phyloP scores from a whole-genome alignment of 2,888 invertebrate genomes.

The Tetramorium bicarinatum region DNA sequence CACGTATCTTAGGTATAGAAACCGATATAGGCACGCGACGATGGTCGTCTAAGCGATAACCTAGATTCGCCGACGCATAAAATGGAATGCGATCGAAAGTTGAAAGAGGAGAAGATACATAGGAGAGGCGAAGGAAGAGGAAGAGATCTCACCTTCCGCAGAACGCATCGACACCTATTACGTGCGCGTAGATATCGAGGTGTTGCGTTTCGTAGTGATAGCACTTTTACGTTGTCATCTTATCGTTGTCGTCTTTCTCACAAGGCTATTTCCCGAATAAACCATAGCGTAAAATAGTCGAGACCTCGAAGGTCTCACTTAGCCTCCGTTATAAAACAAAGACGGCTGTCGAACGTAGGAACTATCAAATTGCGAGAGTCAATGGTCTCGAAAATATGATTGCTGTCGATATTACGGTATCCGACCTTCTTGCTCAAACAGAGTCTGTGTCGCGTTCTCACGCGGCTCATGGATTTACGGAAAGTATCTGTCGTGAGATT shows the following conservation, averaged over 20 bases:
- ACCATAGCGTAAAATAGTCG: slow-evolving; percentile 8
- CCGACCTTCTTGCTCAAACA: background rate
- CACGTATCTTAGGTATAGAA: slow-evolving; percentile 32
- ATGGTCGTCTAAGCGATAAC: slow-evolving; percentile 70
- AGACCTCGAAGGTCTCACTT: background rate
- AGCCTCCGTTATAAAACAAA: slow-evolving; percentile 7
- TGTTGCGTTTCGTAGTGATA: slow-evolving; percentile 35
- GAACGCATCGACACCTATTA: slow-evolving; percentile 54
- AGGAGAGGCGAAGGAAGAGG: slow-evolving; percentile 27
- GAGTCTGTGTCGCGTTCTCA: slow-evolving; percentile 17
- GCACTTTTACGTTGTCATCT: slow-evolving; percentile 43
- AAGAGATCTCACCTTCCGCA: slow-evolving; percentile 38
- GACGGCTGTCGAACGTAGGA: background rate
- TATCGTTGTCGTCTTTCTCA: slow-evolving; percentile 19
- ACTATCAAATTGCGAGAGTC: slow-evolving; percentile 18
- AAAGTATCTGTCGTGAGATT: slow-evolving; percentile 58
- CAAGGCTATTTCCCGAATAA: slow-evolving; percentile 32
- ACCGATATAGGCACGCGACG: slow-evolving; percentile 48
- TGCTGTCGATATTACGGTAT: slow-evolving; percentile 11
- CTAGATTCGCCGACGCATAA: slow-evolving; percentile 72
- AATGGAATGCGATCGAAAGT: slow-evolving; percentile 68
- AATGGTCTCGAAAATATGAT: slow-evolving; percentile 29
- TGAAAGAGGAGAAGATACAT: slow-evolving; percentile 54
- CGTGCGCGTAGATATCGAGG: slow-evolving; percentile 42
- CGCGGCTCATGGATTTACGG: slow-evolving; percentile 25